These are phyloP conservation scores for Phasianus colchicus DNA, from an alignment of 2,113 vertebrate genomes.

Conservation along the genomic window DNA sequence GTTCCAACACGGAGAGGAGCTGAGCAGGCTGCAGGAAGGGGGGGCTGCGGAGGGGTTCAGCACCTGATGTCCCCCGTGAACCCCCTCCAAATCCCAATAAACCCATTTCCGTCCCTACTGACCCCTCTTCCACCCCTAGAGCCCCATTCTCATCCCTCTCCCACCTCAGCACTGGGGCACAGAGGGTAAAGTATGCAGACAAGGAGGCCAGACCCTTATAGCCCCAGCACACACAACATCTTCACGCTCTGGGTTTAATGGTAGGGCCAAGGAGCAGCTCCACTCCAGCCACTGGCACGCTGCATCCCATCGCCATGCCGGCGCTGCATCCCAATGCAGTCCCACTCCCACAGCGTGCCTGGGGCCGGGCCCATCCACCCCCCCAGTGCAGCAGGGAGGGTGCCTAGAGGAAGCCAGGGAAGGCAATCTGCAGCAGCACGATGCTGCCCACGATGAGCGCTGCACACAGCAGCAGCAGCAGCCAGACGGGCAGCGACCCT, in stretches of 20 bases:
- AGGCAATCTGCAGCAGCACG: slow-evolving; percentile 87
- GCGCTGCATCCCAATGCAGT: neutral
- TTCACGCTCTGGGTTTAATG: slow-evolving; percentile 53
- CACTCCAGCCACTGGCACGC: neutral
- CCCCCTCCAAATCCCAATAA: no score
- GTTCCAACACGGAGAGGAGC: slow-evolving; percentile 74
- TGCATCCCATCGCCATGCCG: neutral
- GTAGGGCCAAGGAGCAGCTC: neutral
- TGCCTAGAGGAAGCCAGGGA: slow-evolving; percentile 87
- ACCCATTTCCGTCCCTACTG: neutral
- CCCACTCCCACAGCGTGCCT: neutral
- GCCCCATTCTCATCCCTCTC: neutral
- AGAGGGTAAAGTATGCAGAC: neutral
- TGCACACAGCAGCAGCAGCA: slow-evolving; percentile 87
- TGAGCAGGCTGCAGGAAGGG: neutral
- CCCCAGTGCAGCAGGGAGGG: neutral
- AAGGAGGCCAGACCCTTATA: neutral
- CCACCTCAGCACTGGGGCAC: neutral
- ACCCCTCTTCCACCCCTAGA: no score
- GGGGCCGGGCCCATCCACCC: neutral
- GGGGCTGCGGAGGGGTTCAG: rapidly evolving
- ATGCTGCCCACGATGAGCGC: slow-evolving; percentile 83
- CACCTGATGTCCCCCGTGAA: neutral
- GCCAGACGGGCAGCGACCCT: slow-evolving; percentile 91
- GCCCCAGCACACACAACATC: neutral